These are phyloP conservation scores for Palythoa caribaeorum DNA, from an alignment of 92 coral and sea anemone species.

Conservation along the genomic window DNA sequence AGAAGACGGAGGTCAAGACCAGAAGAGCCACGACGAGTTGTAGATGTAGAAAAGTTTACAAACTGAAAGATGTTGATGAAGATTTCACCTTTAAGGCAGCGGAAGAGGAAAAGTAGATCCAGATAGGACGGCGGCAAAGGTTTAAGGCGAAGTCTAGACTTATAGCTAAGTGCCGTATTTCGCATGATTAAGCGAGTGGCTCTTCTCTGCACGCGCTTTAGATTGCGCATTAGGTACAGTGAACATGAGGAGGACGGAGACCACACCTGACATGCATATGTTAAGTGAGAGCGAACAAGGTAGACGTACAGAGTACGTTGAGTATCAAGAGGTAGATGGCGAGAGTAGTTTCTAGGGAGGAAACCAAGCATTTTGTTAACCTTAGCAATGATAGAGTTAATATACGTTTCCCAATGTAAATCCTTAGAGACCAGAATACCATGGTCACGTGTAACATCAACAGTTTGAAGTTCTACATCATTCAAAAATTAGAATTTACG, in stretches of 20 bases:
- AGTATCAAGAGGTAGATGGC: constrained; percentile 10
- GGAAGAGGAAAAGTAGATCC: constrained; percentile 47
- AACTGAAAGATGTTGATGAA: constrained; percentile 19
- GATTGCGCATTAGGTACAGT: constrained; percentile 39
- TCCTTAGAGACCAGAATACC: constrained; percentile 39
- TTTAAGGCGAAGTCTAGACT: constrained; percentile 25
- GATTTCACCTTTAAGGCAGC: constrained; percentile 45
- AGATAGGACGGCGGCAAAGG: constrained; percentile 48
- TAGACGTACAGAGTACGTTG: constrained; percentile 29
- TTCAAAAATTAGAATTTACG: constrained; percentile 20
- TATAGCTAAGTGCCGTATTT: constrained; percentile 33
- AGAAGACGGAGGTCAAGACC: no score
- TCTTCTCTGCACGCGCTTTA: constrained; percentile 51
- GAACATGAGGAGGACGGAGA: constrained; percentile 49
- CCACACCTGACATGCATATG: constrained; percentile 50
- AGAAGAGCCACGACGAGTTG: no score
- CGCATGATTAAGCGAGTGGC: constrained; percentile 52
- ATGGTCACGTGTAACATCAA: constrained; percentile 41
- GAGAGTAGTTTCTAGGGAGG: constrained; percentile 43
- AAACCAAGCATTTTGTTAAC: constrained; percentile 47
- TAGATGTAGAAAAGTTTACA: no score
- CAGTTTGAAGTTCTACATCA: constrained; percentile 34
- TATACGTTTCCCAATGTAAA: constrained; percentile 36
- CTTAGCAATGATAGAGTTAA: constrained; percentile 30
- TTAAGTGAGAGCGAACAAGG: constrained; percentile 50